Evolutionary conservation across 2,113 vertebrate genomes (phyloP).

Genomic region (Protomyctophum bolini): DNA sequence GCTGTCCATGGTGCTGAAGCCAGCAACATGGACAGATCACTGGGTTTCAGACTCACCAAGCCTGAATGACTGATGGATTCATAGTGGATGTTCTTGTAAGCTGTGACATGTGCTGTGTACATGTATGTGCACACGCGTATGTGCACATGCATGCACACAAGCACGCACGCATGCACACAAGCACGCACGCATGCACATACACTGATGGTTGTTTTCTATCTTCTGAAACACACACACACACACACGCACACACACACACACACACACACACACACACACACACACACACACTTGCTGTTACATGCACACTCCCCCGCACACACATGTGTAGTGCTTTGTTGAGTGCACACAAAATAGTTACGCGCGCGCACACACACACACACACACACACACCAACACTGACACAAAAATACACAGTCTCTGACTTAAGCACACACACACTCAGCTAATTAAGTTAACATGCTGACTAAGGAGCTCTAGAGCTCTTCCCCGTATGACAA

Average conservation of each 20-base stretch:
- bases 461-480: conserved; percentile 53
- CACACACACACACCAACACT: conserved; percentile 28
- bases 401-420: conserved; percentile 16
- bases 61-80: neutral
- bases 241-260: conserved; percentile 8
- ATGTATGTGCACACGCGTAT: neutral
- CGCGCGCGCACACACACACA: neutral
- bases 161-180: neutral
- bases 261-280: conserved; percentile 1
- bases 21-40: too few relatives aligned
- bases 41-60: neutral
- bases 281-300: neutral
- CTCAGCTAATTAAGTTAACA: conserved; percentile 61
- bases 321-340: conserved; percentile 29
- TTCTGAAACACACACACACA: conserved; percentile 1
- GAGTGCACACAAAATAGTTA: neutral
- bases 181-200: neutral
- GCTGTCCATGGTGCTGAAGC: too few relatives aligned
- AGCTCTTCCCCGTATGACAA: conserved; percentile 43
- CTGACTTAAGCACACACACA: conserved; percentile 13
- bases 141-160: neutral
- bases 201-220: too few relatives aligned
- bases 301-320: neutral
- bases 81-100: conserved; percentile 5
- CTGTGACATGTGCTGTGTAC: neutral